Conservation (phyloP, 2,113 vertebrate genomes). For the Bubalus kerabau region DNA sequence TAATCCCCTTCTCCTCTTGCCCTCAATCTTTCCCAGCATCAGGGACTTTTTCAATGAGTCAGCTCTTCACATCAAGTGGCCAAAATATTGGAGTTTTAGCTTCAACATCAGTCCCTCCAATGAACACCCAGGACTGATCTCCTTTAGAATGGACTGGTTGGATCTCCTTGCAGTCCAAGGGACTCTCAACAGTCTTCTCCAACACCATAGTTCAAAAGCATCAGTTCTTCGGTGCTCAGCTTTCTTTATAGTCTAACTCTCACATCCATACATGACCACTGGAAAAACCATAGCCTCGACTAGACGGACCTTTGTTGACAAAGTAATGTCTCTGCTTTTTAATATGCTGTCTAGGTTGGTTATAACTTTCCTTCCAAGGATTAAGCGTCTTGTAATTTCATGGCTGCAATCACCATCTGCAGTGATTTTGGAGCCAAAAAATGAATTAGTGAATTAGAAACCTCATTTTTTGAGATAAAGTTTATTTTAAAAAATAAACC, state of each 20-base stretch:
- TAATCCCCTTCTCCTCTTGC: background rate
- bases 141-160: background rate
- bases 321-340: background rate
- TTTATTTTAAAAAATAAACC: background rate
- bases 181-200: background rate
- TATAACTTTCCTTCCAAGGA: background rate
- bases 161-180: background rate
- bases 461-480: background rate
- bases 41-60: background rate
- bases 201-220: background rate
- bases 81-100: background rate
- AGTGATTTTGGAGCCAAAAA: background rate
- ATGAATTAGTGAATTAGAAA: background rate
- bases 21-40: background rate
- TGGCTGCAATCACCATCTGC: background rate
- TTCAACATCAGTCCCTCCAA: background rate
- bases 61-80: background rate
- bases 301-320: background rate
- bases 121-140: background rate
- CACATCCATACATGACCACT: too few relatives aligned
- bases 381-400: background rate
- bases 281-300: too few relatives aligned
- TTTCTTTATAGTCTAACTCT: too few relatives aligned
- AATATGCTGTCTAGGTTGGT: background rate
- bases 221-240: background rate